Percentiles rank a stretch among this genome's conserved stretches.
Conservation (phyloP, 2,113 vertebrate genomes). For the Nothocercus nigrocapillus region DNA sequence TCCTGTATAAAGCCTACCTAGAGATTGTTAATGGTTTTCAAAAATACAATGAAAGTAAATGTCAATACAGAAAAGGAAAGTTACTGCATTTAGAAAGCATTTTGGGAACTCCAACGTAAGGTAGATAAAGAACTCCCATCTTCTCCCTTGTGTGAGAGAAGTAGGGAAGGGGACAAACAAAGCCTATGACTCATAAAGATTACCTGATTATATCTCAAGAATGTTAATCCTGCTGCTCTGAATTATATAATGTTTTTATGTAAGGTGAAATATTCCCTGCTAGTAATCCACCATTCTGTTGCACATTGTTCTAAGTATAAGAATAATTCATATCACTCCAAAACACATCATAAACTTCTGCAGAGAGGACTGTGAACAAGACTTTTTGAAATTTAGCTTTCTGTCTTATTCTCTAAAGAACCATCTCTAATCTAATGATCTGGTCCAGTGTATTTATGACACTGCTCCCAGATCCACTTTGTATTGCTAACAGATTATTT, state of each 20-base stretch:
- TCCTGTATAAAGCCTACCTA: neutral
- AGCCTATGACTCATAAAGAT: neutral
- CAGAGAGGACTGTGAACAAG: neutral
- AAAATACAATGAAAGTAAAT: neutral
- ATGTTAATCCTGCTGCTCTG: neutral
- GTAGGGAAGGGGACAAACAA: neutral
- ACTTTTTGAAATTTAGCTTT: neutral
- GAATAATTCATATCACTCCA: neutral
- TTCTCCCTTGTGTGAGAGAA: neutral
- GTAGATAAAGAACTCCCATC: rapidly evolving
- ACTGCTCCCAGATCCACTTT: conserved; percentile 8
- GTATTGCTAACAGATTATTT: conserved; percentile 7
- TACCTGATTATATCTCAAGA: neutral
- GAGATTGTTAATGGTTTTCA: neutral
- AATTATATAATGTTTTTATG: neutral
- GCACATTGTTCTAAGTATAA: neutral
- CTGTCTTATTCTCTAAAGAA: neutral
- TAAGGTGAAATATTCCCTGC: neutral
- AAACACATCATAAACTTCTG: neutral
- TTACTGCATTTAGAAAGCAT: neutral
- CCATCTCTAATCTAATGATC: neutral
- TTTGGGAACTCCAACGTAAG: neutral
- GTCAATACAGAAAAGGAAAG: rapidly evolving
- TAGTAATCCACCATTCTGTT: neutral
- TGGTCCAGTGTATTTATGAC: neutral